phyloP scores from a whole-genome alignment of 2,797 vertebrate species.

The Phoxinus dragarum region DNA sequence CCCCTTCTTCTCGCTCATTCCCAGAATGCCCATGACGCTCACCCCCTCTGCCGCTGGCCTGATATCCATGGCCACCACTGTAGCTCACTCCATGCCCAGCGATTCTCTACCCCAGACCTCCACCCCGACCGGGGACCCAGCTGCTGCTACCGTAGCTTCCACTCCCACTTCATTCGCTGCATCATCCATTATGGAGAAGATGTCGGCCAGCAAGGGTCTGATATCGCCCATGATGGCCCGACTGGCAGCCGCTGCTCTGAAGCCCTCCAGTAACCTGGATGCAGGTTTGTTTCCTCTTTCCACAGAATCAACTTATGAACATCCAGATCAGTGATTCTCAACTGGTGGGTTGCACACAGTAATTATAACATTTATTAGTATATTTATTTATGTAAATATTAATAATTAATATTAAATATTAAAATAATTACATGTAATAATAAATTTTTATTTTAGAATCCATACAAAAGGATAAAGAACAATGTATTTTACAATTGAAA shows the following conservation, averaged over 20 bases:
- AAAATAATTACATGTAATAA: background rate
- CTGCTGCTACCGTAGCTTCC: conserved; percentile 74
- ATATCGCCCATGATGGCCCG: conserved; percentile 99
- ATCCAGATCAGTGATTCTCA: background rate
- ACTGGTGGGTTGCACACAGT: background rate
- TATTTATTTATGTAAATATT: background rate
- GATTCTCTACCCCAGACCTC: conserved; percentile 84
- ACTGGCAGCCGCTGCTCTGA: conserved; percentile 94
- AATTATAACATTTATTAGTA: background rate
- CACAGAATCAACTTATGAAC: background rate
- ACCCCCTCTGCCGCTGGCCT: conserved; percentile 83
- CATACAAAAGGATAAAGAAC: too few species aligned
- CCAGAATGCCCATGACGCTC: conserved; percentile 85
- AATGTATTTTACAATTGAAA: too few species aligned
- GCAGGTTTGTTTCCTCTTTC: conserved; percentile 80
- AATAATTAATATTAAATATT: background rate
- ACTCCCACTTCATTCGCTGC: conserved; percentile 83
- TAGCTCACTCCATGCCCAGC: conserved; percentile 78
- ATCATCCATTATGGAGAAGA: conserved; percentile 97
- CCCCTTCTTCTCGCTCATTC: conserved; percentile 91
- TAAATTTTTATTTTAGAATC: background rate
- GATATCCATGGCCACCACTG: conserved; percentile 81
- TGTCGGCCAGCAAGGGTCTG: conserved; percentile 96
- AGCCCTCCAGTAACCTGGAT: conserved; percentile 85
- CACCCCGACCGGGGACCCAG: conserved; percentile 80